Evolutionary conservation across 2,797 vertebrate species (phyloP), one percentile per base, ranked within the genome.

Genomic region (Rhynchotus rufescens): DNA sequence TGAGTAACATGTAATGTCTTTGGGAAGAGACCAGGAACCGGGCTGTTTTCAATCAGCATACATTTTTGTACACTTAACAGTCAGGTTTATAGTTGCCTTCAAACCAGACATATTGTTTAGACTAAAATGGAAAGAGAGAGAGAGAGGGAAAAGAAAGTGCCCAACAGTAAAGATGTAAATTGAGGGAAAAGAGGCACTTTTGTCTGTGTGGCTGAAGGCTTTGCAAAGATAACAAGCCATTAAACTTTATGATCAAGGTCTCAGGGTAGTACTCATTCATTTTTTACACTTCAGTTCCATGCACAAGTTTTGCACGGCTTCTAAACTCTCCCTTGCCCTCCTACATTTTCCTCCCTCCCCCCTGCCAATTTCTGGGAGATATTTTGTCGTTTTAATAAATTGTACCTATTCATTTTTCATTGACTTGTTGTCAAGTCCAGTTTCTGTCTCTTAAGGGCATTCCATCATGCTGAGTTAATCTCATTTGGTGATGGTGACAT

Each of bases 191-290:
- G 67, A 85, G 74, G 57, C 64, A n/a, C 38, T 90, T 91, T 61
- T 25, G 80, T 44, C 60, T 80, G 8, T 32, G 30, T 34, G 72
- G 60, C 60, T 89, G 83, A 87, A 91, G 44, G 30, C 60, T 90
- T 69, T 0, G 0, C 73, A 67, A 49, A 81, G 67, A 85, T 90
- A 93, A 81, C 56, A 81, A 93, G 23, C 40, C 49, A 68, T 80
- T 93, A 89, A 84, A 80, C 34, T 91, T 96, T 77, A 92, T 66
- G 78, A 56, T 19, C 9, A 47, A 32, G 10, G 51, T 80, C 62
- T 84, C 32, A 22, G 21, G 45, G 23, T 68, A 68, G 25, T 59
- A 32, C 25, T 45, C 38, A 5, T 62, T 91, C 52, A 6, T 10
- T 71, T 51, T 71, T 84, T 45, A 65, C 77, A 42, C 61, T 59